Percentiles rank a stretch among this genome's conserved stretches.
phyloP scores from a whole-genome alignment of 35 echinoderm and acorn worm species.

The Apostichopus japonicus region DNA sequence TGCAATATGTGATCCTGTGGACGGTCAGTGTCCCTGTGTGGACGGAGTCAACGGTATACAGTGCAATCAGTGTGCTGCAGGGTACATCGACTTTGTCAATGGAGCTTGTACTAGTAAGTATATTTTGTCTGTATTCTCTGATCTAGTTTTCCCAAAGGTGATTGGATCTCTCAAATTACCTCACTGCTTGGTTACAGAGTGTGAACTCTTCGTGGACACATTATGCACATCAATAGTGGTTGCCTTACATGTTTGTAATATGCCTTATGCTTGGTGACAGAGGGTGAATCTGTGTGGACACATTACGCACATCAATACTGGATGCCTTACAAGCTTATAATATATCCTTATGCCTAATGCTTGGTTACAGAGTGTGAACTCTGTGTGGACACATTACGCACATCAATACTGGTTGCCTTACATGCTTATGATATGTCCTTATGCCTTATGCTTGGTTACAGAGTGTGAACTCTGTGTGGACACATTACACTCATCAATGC shows the following conservation, averaged over 20 bases:
- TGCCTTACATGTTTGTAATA: not conserved
- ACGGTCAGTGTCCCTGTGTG: slow-evolving; percentile 89
- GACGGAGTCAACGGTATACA: slow-evolving; percentile 55
- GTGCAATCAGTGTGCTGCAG: slow-evolving; percentile 76
- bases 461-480: slow-evolving; percentile 93
- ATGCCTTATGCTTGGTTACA: not conserved
- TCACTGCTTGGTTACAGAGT: slow-evolving; percentile 44
- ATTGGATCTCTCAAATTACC: too few species aligned
- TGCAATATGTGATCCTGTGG: slow-evolving; percentile 66
- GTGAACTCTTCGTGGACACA: slow-evolving; percentile 88
- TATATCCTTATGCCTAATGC: too few species aligned
- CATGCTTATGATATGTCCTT: too few species aligned
- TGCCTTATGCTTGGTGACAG: not conserved
- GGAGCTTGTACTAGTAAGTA: slow-evolving; percentile 84
- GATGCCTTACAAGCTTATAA: not conserved
- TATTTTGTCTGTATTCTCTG: not conserved
- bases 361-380: slow-evolving; percentile 74
- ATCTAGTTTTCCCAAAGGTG: not conserved
- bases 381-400: slow-evolving; percentile 82
- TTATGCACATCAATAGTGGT: slow-evolving; percentile 64
- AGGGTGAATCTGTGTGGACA: slow-evolving; percentile 92
- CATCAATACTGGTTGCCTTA: slow-evolving; percentile 38
- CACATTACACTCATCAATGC: slow-evolving; percentile 64
- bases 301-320: slow-evolving; percentile 64
- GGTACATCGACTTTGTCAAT: slow-evolving; percentile 69